phyloP scores from a whole-genome alignment of 1,140 invertebrate genomes.

The Ceratina japonica region DNA sequence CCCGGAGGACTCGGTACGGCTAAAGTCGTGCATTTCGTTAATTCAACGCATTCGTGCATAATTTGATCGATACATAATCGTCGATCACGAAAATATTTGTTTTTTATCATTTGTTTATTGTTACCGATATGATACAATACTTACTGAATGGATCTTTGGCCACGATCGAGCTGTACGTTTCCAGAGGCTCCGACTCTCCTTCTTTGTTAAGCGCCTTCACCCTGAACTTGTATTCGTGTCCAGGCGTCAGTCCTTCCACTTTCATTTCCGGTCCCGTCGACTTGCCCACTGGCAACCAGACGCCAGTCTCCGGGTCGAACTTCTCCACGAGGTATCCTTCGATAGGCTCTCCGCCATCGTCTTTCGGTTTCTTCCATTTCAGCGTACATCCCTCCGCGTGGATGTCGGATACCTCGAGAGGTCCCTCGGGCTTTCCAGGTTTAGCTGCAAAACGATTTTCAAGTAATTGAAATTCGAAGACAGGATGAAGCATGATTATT shows the following conservation, averaged over 20 bases:
- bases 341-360: conserved; percentile 97
- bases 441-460: conserved; percentile 82
- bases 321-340: conserved; percentile 98
- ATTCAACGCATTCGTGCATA: neutral
- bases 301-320: conserved; percentile 93
- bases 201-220: conserved; percentile 98
- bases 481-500: too few species aligned
- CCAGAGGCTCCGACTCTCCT: conserved; percentile 97
- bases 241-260: conserved; percentile 92
- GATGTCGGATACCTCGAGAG: conserved; percentile 96
- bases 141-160: conserved; percentile 98
- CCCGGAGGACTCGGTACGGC: conserved; percentile 90
- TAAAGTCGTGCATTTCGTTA: conserved; percentile 60
- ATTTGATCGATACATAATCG: too few species aligned
- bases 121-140: conserved; percentile 64
- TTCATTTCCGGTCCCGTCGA: conserved; percentile 91
- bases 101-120: neutral
- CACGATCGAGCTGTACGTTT: conserved; percentile 93
- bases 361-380: conserved; percentile 98
- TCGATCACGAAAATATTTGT: neutral
- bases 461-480: neutral
- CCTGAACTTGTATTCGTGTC: conserved; percentile 98
- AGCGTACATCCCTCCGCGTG: conserved; percentile 96
- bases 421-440: conserved; percentile 95
- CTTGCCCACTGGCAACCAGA: conserved; percentile 94